Base-by-base conservation (phyloP, 1,140 invertebrate species). In the Drosophila erecta region DNA sequence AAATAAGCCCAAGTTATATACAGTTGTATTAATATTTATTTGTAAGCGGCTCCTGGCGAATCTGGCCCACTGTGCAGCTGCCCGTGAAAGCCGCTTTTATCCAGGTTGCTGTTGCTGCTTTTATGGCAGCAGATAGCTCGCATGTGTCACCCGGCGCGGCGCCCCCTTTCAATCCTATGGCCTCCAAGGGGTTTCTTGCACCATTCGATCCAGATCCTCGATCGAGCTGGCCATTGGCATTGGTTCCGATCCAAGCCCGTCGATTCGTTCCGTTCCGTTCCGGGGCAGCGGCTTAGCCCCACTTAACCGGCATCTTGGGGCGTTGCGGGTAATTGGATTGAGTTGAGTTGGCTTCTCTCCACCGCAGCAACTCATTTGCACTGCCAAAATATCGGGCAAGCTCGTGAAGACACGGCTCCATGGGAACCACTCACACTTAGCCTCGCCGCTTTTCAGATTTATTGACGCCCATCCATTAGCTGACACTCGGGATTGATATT, bases 51-150 rank as follows among this genome's bases (percentile, higher is more conserved):
- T 12, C 0, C 1, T 3, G 6, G 11, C 10, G 2, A 20, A 12
- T 15, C 1, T 5, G 4, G 14, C 14, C 71, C 72, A 75, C 59
- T 65, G 72, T 75, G 3, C 3, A 2, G 8, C 46, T 20, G 17
- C 12, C 38, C 60, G 72, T 54, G 59, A 66, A 78, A 56, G 60
- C 59, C 44, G 67, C 69, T 77, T 70, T 86, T 86, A 87, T 87
- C 83, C 79, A 69, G 55, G 62, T 76, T 80, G 62, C 77, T 76
- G 75, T 83, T 67, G 75, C 75, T 87, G 83, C 83, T 86, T 86
- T 87, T 86, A 87, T 87, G 79, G 75, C 83, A 79, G 66, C 83
- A 81, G 81, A 86, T 86, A 86, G 74, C 75, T 84, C 54, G 60
- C 54, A 84, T 76, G 80, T 84, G 80, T 84, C 79, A 83, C 77